A percentile compares a stretch with the other conserved stretches of the same genome.
Evolutionary conservation across 2,888 invertebrate species (phyloP).

Genomic region (Onthophagus sagittarius): DNA sequence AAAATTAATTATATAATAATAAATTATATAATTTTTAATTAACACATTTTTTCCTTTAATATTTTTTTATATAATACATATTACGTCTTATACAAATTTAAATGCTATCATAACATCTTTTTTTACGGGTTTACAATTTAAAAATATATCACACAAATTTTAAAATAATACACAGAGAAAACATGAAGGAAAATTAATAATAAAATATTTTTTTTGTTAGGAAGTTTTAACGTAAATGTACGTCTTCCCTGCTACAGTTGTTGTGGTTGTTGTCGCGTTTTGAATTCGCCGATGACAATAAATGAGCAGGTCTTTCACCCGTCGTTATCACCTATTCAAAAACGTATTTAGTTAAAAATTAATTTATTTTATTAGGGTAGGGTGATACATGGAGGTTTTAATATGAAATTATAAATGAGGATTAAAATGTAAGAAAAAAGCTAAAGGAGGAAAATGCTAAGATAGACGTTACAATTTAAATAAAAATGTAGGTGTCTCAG

Average conservation of each 20-base stretch:
- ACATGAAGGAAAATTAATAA: background rate
- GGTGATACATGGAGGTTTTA: background rate
- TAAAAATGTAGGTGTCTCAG: no score
- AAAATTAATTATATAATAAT: no score
- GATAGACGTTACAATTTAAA: no score
- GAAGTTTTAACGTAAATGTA: slow-evolving; percentile 35
- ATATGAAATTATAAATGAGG: slow-evolving; percentile 5
- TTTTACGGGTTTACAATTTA: background rate
- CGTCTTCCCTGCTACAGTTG: slow-evolving; percentile 44
- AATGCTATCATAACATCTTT: background rate
- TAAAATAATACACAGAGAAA: background rate
- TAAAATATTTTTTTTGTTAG: background rate
- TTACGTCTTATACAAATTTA: background rate
- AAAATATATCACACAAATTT: background rate
- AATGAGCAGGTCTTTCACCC: slow-evolving; percentile 38
- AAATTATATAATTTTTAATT: no score
- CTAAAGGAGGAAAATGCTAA: slow-evolving; percentile 16
- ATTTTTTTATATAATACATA: no score
- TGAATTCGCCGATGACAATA: slow-evolving; percentile 31
- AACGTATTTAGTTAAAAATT: no score
- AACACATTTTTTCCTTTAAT: no score
- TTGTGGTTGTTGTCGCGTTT: slow-evolving; percentile 44
- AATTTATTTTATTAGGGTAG: no score
- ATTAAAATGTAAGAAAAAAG: slow-evolving; percentile 17
- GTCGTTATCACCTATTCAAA: slow-evolving; percentile 41